Evolutionary conservation across 2,888 invertebrate genomes (phyloP).

Genomic region (Acronicta aceris): DNA sequence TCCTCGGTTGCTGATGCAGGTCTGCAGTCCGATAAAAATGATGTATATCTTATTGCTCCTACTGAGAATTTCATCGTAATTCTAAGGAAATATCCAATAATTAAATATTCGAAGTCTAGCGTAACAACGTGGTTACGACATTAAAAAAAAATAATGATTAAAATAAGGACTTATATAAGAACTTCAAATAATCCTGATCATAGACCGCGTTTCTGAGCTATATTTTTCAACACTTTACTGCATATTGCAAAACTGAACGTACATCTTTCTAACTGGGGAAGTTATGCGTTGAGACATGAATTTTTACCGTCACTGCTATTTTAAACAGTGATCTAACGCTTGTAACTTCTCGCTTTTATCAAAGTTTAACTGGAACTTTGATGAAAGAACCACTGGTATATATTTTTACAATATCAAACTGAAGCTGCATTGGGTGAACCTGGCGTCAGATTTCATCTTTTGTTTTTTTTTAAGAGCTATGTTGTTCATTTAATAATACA

Average conservation of each 20-base stretch:
- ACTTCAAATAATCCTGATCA: slow-evolving; percentile 1
- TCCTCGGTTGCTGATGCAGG: too few species aligned
- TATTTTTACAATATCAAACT: not conserved
- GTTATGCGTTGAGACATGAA: slow-evolving; percentile 14
- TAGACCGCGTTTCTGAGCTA: slow-evolving; percentile 5
- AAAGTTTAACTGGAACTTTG: slow-evolving; percentile 2
- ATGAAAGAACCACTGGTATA: not conserved
- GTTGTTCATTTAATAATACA: too few species aligned
- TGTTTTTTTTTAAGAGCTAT: too few species aligned
- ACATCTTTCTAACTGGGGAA: slow-evolving; percentile 15
- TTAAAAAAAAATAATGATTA: not conserved
- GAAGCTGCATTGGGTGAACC: too few species aligned
- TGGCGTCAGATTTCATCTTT: too few species aligned
- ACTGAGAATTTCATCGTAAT: too few species aligned
- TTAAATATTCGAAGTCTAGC: too few species aligned
- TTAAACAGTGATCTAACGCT: slow-evolving; percentile 13
- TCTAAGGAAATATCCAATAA: too few species aligned
- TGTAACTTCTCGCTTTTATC: not conserved
- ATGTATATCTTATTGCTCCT: too few species aligned
- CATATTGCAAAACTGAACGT: slow-evolving; percentile 20
- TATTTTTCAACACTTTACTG: slow-evolving; percentile 20
- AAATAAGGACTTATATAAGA: not conserved
- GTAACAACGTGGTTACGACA: too few species aligned
- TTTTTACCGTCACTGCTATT: slow-evolving; percentile 13
- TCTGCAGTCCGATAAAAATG: too few species aligned